phyloP scores from a whole-genome alignment of 2,113 vertebrate genomes.

The Phylloscopus trochiloides region DNA sequence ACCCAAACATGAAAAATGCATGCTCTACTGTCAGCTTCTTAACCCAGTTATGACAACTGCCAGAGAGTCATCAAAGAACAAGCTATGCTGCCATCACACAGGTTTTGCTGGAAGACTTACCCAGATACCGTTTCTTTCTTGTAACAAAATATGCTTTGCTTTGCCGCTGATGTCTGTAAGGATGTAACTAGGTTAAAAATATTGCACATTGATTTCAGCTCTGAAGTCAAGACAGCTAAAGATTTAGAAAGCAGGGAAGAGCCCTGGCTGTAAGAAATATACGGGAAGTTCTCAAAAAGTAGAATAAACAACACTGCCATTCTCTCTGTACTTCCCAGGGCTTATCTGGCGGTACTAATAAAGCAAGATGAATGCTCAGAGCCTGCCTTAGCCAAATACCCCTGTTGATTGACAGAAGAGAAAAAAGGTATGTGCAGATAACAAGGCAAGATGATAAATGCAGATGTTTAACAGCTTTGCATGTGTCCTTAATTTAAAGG shows the following conservation, averaged over 20 bases:
- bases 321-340: background rate
- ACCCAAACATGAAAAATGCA: constrained; percentile 8
- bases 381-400: background rate
- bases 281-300: background rate
- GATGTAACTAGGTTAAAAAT: constrained; percentile 50
- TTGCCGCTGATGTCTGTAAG: constrained; percentile 1
- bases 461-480: background rate
- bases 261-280: background rate
- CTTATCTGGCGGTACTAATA: background rate
- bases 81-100: background rate
- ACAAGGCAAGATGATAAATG: background rate
- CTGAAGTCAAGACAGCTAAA: background rate
- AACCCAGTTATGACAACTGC: constrained; percentile 47
- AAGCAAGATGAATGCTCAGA: background rate
- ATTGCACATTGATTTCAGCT: background rate
- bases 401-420: background rate
- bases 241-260: background rate
- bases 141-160: background rate
- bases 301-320: background rate
- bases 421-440: background rate
- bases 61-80: constrained; percentile 18
- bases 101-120: background rate
- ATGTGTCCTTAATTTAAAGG: background rate
- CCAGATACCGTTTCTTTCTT: background rate
- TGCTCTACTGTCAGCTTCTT: background rate